Evolutionary conservation across 1,140 invertebrate genomes (phyloP), one percentile per base, ranked within the genome.

Genomic region (Epicauta chinensis): DNA sequence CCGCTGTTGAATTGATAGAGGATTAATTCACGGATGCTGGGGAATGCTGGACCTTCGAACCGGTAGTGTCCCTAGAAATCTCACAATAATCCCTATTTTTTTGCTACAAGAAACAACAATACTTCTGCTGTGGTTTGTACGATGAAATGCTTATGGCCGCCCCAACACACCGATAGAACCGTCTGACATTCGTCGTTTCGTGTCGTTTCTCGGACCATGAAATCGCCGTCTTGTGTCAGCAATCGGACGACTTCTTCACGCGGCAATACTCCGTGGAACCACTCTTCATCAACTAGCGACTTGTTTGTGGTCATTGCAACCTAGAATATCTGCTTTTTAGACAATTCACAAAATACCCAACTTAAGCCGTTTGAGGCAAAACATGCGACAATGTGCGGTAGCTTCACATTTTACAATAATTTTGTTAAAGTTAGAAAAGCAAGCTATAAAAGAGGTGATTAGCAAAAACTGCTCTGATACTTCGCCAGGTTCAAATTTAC

Each of bases 201-300:
- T n/a, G 86, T 91, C 34, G 93, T 97, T 75, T 97, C 91, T 15
- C 94, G 78, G 17, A 98, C 93, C 40, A 98, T 75, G 72, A 93
- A 98, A 68, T 98, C 93, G 1, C 94, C 94, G 63, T 97, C 89
- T 39, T 83, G 83, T 10, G 83, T 81, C 14, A 97, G 73, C 11
- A 98, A 76, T 51, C 93, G 74, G 10, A 97, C 92, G 2, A 97
- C 94, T 75, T 98, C 94, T 71, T 97, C 94, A 36, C 95, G 75
- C 0, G 95, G 95, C 29, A 98, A 66, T 2, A 97, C 93, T 3
- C 95, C 95, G 69, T 98, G 95, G 73, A 97, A 98, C 94, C 94
- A 98, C 70, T 94, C 91, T 71, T 95, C 90, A 54, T 94, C 90
- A 46, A 87, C 83, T 12, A 92, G 70, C 16, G 80, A 77, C 35